A percentile compares a stretch with the other conserved stretches of the same genome.
Evolutionary conservation across 30 jellyfish, hydroid and myxozoan genomes (phyloP).

Genomic region (Sanderia malayensis): DNA sequence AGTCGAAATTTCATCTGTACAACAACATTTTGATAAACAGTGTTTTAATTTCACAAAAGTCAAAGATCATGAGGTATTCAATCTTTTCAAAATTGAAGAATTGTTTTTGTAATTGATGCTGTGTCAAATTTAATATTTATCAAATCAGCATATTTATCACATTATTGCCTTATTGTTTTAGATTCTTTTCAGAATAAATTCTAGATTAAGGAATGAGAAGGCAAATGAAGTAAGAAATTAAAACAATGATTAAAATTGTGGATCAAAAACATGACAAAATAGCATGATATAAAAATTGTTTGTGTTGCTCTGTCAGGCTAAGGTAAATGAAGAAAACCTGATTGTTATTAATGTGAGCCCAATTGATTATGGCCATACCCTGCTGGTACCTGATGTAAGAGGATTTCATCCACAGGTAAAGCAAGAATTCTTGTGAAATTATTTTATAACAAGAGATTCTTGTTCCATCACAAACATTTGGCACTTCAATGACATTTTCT

Average conservation of each 20-base stretch:
- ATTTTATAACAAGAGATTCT: neutral
- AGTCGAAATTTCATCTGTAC: constrained; percentile 41
- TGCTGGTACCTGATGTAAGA: constrained; percentile 67
- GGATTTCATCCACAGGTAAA: constrained; percentile 65
- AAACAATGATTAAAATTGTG: too few species aligned
- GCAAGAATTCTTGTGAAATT: neutral
- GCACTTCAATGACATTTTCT: too few species aligned
- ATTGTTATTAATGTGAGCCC: constrained; percentile 89
- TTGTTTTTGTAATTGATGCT: too few species aligned
- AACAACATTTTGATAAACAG: constrained; percentile 43
- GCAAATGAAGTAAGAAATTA: neutral
- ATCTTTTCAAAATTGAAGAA: too few species aligned
- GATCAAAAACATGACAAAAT: too few species aligned
- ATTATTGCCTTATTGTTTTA: neutral
- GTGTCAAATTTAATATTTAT: neutral
- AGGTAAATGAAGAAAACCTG: constrained; percentile 20
- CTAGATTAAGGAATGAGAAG: neutral
- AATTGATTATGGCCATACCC: constrained; percentile 84
- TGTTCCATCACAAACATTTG: too few species aligned
- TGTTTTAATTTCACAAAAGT: constrained; percentile 77
- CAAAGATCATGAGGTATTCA: constrained; percentile 68
- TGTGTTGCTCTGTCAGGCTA: neutral
- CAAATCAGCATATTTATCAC: neutral
- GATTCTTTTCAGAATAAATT: constrained; percentile 4
- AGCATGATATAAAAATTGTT: neutral